Evolutionary conservation across 2,113 vertebrate genomes (phyloP).

Genomic region (Octodon degus): DNA sequence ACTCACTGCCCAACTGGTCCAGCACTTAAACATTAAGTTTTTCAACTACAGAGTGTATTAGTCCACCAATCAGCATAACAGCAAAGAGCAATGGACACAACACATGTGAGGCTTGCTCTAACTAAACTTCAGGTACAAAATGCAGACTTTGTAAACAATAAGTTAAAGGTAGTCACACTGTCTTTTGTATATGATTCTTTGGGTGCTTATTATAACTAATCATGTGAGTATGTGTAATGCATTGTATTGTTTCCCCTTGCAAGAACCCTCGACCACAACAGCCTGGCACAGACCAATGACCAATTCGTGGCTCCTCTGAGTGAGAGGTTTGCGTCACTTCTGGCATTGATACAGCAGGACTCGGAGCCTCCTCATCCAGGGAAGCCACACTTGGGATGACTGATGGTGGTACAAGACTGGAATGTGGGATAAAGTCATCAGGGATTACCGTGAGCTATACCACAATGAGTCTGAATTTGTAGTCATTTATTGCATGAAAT

Average conservation of each 20-base stretch:
- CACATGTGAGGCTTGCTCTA: slow-evolving; percentile 11
- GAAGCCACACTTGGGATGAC: background rate
- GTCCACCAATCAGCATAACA: background rate
- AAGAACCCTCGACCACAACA: too few relatives aligned
- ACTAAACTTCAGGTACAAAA: slow-evolving; percentile 33
- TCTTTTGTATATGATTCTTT: too few relatives aligned
- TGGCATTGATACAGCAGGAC: background rate
- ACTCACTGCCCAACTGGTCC: background rate
- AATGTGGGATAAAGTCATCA: background rate
- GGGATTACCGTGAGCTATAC: background rate
- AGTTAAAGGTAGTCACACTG: background rate
- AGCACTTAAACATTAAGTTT: slow-evolving; percentile 51
- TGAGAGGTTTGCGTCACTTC: background rate
- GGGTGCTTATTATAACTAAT: too few relatives aligned
- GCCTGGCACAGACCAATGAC: background rate
- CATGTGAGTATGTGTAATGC: too few relatives aligned
- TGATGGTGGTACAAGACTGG: background rate
- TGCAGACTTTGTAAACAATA: slow-evolving; percentile 39
- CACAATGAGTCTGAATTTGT: background rate
- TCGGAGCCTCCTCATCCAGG: background rate
- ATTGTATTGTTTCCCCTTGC: too few relatives aligned
- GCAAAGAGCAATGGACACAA: slow-evolving; percentile 1
- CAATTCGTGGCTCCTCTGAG: background rate
- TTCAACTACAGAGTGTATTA: slow-evolving; percentile 38
- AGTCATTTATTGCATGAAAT: background rate